These are phyloP conservation scores for Eretmochelys imbricata DNA, from an alignment of 2,113 vertebrate genomes.

Conservation along the genomic window DNA sequence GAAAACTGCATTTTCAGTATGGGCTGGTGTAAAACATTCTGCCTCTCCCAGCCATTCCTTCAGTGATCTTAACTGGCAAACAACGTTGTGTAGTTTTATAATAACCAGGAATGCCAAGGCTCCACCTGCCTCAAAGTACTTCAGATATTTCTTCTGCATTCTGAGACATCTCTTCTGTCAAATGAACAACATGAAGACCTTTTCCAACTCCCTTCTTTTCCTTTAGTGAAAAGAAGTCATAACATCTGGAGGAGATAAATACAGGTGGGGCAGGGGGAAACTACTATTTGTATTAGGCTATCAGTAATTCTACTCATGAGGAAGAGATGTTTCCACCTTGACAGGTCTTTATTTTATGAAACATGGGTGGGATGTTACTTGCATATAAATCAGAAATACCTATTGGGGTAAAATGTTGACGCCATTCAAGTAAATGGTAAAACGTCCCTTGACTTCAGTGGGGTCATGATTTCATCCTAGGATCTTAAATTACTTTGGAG, in stretches of 20 bases:
- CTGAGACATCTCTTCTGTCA: background rate
- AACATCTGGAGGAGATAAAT: background rate
- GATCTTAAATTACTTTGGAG: background rate
- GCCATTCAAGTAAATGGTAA: background rate
- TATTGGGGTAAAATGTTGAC: background rate
- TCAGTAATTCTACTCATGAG: background rate
- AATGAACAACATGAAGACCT: background rate
- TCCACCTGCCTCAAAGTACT: background rate
- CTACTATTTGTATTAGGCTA: background rate
- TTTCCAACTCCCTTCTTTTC: background rate
- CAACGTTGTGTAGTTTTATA: accelerated
- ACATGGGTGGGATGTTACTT: background rate
- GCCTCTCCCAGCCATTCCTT: background rate
- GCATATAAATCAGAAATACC: background rate
- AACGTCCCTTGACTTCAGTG: background rate
- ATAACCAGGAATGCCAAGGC: background rate
- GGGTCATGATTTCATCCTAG: background rate
- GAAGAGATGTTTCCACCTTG: background rate
- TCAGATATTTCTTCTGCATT: background rate
- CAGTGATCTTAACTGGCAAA: background rate
- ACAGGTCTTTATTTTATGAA: background rate
- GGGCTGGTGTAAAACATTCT: background rate
- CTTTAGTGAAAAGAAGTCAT: background rate
- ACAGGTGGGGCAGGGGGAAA: background rate
- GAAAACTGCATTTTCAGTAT: background rate